Conservation (phyloP, 2,797 vertebrate genomes). For the Brachyalestes nurse region DNA sequence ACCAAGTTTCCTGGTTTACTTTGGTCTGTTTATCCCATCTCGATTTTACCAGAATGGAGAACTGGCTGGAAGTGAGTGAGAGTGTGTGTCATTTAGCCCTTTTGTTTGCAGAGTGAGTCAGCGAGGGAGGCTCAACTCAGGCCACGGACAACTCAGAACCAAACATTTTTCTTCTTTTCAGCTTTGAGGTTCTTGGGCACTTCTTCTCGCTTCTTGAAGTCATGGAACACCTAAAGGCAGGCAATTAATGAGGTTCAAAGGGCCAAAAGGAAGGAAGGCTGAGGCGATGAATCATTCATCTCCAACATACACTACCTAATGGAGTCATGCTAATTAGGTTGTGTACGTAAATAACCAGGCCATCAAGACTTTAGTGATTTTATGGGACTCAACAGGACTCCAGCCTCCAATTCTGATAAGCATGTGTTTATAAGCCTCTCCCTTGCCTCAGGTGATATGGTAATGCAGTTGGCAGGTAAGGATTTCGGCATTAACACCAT, state of each 20-base stretch:
- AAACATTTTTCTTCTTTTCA: conserved; percentile 34
- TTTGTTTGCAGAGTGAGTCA: conserved; percentile 55
- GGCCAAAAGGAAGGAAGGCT: conserved; percentile 7
- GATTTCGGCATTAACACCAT: conserved; percentile 41
- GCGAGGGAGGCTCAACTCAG: conserved; percentile 30
- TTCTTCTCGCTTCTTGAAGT: background rate
- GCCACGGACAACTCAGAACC: conserved; percentile 29
- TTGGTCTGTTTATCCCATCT: conserved; percentile 45
- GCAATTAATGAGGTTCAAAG: conserved; percentile 4
- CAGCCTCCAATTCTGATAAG: conserved; percentile 3
- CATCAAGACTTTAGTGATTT: background rate
- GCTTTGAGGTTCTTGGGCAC: conserved; percentile 9
- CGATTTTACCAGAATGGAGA: conserved; percentile 44
- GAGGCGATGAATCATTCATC: conserved; percentile 18
- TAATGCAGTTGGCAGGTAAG: conserved; percentile 15
- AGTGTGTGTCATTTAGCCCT: conserved; percentile 40
- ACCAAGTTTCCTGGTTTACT: conserved; percentile 27
- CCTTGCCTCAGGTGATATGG: conserved; percentile 10
- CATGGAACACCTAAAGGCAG: conserved; percentile 16
- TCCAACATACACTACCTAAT: conserved; percentile 3
- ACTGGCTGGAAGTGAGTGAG: conserved; percentile 31
- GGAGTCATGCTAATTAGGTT: conserved; percentile 13
- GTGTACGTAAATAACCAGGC: conserved; percentile 11
- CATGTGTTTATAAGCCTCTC: background rate
- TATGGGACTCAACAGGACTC: background rate